Percentiles rank a stretch among this genome's conserved stretches.
phyloP scores from a whole-genome alignment of 2,113 vertebrate genomes.

The Festucalex cinctus region DNA sequence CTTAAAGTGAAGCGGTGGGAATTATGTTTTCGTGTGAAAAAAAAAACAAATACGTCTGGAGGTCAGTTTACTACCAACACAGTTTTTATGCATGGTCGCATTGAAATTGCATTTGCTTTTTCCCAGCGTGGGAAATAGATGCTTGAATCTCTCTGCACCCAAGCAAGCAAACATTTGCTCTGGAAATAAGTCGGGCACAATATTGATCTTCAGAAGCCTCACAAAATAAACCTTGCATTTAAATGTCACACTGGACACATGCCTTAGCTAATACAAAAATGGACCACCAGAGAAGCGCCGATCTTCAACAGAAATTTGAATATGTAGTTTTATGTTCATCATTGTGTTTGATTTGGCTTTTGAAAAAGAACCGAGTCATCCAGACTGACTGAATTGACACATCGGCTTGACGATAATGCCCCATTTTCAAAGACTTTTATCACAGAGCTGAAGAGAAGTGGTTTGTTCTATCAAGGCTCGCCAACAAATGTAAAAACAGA shows the following conservation, averaged over 20 bases:
- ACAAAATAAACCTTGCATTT: neutral
- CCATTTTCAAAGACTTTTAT: constrained; percentile 28
- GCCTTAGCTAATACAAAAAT: neutral
- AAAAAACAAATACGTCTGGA: constrained; percentile 8
- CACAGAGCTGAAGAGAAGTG: no score
- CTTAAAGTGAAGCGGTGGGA: neutral
- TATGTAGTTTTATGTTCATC: neutral
- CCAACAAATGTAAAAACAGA: constrained; percentile 44
- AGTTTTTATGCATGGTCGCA: constrained; percentile 13
- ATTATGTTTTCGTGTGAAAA: neutral
- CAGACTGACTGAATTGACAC: constrained; percentile 49
- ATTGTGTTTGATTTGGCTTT: constrained; percentile 58
- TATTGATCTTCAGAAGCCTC: constrained; percentile 19
- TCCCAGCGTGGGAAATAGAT: constrained; percentile 22
- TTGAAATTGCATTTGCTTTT: constrained; percentile 26
- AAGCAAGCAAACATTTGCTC: constrained; percentile 15
- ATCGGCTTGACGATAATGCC: constrained; percentile 49
- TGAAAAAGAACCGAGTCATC: constrained; percentile 57
- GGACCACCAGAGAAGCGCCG: neutral
- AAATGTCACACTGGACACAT: neutral
- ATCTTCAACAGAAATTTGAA: neutral
- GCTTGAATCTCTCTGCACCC: constrained; percentile 25
- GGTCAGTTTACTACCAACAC: constrained; percentile 1
- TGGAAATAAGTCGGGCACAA: constrained; percentile 24
- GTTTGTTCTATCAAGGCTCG: neutral